Evolutionary conservation across 1,140 invertebrate genomes (phyloP).

Genomic region (Ips typographus): DNA sequence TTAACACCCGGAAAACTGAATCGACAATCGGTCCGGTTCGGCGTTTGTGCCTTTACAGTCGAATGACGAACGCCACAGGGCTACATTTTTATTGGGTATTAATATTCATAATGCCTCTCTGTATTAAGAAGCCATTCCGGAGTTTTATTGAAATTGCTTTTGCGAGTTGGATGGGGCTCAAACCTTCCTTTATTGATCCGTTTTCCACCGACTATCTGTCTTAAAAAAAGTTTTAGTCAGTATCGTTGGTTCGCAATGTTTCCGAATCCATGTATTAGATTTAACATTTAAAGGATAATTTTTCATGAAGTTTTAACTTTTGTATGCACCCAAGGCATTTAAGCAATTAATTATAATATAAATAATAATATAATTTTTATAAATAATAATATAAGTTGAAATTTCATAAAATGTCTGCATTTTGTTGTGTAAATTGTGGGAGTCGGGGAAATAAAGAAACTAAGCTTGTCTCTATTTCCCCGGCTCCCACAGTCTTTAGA

Average conservation of each 20-base stretch:
- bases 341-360: too few species aligned
- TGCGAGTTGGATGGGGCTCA: conserved; percentile 24
- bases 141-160: conserved; percentile 39
- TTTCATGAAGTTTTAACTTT: too few species aligned
- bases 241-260: not conserved
- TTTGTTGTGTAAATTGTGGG: too few species aligned
- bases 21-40: conserved; percentile 35
- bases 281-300: too few species aligned
- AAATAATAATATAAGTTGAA: too few species aligned
- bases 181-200: not conserved
- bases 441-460: too few species aligned
- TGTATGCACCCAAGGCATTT: too few species aligned
- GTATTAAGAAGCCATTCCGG: conserved; percentile 34
- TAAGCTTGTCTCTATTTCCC: too few species aligned
- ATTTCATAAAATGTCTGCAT: too few species aligned
- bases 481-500: too few species aligned
- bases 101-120: conserved; percentile 41
- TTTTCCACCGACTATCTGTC: not conserved
- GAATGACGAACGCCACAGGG: conserved; percentile 39
- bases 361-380: too few species aligned
- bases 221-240: too few species aligned
- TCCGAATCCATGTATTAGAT: not conserved
- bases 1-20: conserved; percentile 43
- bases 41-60: conserved; percentile 37
- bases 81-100: conserved; percentile 42